A percentile compares a stretch with the other conserved stretches of the same genome.
phyloP scores from a whole-genome alignment of 2,113 vertebrate genomes.

The Bubo blakistoni region DNA sequence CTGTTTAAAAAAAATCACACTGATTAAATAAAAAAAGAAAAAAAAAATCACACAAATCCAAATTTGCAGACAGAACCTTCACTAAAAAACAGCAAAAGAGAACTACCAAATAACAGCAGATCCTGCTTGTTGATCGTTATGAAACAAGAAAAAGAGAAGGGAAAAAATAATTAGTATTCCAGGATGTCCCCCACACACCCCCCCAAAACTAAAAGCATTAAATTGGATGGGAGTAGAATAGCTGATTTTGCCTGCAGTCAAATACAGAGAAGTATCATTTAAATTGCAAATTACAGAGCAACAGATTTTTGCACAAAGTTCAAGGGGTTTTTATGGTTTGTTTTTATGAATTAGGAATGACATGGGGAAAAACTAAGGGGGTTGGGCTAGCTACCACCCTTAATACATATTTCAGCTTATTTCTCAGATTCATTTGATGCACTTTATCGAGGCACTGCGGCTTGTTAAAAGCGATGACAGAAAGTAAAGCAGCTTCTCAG shows the following conservation, averaged over 20 bases:
- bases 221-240: slow-evolving; percentile 40
- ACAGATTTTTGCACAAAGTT: slow-evolving; percentile 56
- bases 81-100: not conserved
- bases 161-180: slow-evolving; percentile 18
- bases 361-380: not conserved
- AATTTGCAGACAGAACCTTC: not conserved
- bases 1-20: not conserved
- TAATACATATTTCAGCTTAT: slow-evolving; percentile 4
- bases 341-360: slow-evolving; percentile 53
- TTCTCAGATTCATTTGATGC: not conserved
- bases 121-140: not conserved
- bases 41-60: not conserved
- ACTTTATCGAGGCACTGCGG: not conserved
- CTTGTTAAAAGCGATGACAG: not conserved
- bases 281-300: slow-evolving; percentile 60
- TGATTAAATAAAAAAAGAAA: not conserved
- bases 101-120: not conserved
- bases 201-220: slow-evolving; percentile 36
- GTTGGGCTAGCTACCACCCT: not conserved
- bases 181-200: not conserved
- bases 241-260: slow-evolving; percentile 45
- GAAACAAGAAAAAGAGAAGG: not conserved
- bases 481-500: not conserved
- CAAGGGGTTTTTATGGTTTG: slow-evolving; percentile 8
- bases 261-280: slow-evolving; percentile 28